phyloP scores from a whole-genome alignment of 2,888 invertebrate species.

The Drosophila leonis region DNA sequence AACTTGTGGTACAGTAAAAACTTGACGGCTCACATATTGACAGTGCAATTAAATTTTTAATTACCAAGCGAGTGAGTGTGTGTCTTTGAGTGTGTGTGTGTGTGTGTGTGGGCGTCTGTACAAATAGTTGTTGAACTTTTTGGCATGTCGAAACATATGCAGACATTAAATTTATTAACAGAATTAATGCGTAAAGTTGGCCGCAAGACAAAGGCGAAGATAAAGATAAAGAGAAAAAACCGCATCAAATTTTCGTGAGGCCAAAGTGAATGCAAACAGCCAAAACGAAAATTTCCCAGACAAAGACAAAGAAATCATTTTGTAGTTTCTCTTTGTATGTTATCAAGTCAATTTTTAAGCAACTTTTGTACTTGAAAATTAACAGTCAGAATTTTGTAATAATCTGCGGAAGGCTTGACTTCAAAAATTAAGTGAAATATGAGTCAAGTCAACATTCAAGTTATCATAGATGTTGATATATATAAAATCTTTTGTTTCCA shows the following conservation, averaged over 20 bases:
- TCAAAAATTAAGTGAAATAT: background rate
- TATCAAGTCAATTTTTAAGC: slow-evolving; percentile 1
- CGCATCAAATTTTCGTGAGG: slow-evolving; percentile 47
- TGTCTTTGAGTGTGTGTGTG: slow-evolving; percentile 22
- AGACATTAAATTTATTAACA: slow-evolving; percentile 78
- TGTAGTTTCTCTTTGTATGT: slow-evolving; percentile 30
- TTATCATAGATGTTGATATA: background rate
- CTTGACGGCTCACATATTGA: slow-evolving; percentile 57
- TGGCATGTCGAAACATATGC: slow-evolving; percentile 35
- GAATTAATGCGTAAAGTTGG: slow-evolving; percentile 74
- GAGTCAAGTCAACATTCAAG: background rate
- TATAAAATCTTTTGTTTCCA: too few relatives aligned
- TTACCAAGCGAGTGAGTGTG: slow-evolving; percentile 58
- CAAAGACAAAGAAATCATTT: slow-evolving; percentile 60
- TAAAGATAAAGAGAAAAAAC: slow-evolving; percentile 26
- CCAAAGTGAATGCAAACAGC: slow-evolving; percentile 63
- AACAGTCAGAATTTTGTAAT: slow-evolving; percentile 26
- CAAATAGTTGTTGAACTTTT: slow-evolving; percentile 61
- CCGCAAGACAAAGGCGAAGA: slow-evolving; percentile 42
- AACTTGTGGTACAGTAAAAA: slow-evolving; percentile 25
- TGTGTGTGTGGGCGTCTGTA: slow-evolving; percentile 19
- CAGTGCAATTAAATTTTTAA: slow-evolving; percentile 76
- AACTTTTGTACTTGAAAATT: slow-evolving; percentile 25
- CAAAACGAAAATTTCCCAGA: slow-evolving; percentile 35
- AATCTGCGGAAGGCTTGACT: background rate